Evolutionary conservation across 2,888 invertebrate species (phyloP).

Genomic region (Ennomos erosarius): DNA sequence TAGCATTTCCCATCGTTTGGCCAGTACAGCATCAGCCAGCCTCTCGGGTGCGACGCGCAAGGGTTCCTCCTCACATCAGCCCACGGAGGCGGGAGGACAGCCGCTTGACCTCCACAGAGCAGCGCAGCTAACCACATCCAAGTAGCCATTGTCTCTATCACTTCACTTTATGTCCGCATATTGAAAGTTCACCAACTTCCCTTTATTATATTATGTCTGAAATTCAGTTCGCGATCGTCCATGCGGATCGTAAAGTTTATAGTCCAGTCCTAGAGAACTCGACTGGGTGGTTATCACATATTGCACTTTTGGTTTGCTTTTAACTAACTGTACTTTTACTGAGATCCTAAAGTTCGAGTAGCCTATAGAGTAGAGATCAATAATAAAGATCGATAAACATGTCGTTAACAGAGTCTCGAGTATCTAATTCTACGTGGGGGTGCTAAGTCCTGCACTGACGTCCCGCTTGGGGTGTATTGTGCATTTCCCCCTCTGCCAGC

Average conservation of each 20-base stretch:
- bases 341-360: not conserved
- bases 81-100: conserved; percentile 93
- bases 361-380: not conserved
- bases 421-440: no score
- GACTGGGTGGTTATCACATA: conserved; percentile 13
- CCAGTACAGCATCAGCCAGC: conserved; percentile 95
- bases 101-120: conserved; percentile 82
- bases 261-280: conserved; percentile 7
- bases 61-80: conserved; percentile 93
- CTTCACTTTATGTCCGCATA: conserved; percentile 25
- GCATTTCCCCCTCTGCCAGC: no score
- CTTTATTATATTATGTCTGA: conserved; percentile 15
- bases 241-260: conserved; percentile 21
- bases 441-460: no score
- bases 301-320: conserved; percentile 9
- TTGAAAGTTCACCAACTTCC: conserved; percentile 8
- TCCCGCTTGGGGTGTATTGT: no score
- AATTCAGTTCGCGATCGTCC: conserved; percentile 11
- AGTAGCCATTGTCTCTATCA: conserved; percentile 55
- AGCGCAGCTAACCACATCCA: conserved; percentile 74
- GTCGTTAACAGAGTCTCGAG: no score
- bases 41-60: conserved; percentile 91
- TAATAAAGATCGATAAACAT: not conserved
- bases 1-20: conserved; percentile 93
- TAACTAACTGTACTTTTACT: no score